phyloP scores from a whole-genome alignment of 2,113 vertebrate species.

The Aphyosemion australe region DNA sequence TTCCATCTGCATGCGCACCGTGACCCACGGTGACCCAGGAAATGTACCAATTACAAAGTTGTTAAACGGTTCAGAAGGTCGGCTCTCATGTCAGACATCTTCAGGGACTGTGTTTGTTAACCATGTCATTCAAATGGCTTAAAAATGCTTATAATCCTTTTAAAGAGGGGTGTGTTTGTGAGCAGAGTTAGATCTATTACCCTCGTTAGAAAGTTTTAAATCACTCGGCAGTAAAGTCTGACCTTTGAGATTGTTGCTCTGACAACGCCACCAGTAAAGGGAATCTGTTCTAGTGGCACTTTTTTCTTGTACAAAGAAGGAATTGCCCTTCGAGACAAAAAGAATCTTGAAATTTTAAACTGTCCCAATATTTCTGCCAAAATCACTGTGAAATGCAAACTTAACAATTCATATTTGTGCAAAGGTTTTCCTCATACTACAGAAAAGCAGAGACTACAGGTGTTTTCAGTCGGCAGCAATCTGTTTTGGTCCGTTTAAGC shows the following conservation, averaged over 20 bases:
- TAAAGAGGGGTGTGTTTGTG: neutral
- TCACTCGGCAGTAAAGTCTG: neutral
- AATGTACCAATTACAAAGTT: slow-evolving; percentile 56
- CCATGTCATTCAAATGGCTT: slow-evolving; percentile 12
- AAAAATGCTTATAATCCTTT: neutral
- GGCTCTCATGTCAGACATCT: slow-evolving; percentile 17
- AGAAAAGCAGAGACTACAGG: too few relatives aligned
- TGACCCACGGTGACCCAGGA: slow-evolving; percentile 53
- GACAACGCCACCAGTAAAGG: neutral
- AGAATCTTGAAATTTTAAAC: neutral
- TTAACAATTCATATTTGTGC: too few relatives aligned
- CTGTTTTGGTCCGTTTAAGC: too few relatives aligned
- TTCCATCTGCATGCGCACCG: slow-evolving; percentile 18
- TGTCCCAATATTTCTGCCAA: too few relatives aligned
- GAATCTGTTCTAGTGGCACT: neutral
- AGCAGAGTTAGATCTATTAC: neutral
- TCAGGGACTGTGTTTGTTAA: slow-evolving; percentile 14
- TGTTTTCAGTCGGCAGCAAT: too few relatives aligned
- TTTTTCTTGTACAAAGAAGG: neutral
- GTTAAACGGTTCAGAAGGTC: slow-evolving; percentile 42
- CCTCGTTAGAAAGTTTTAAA: neutral
- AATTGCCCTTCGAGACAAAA: neutral
- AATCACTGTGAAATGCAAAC: too few relatives aligned
- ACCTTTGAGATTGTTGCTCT: neutral
- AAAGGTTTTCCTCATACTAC: too few relatives aligned